Evolutionary conservation across 1,140 invertebrate species (phyloP).

Genomic region (Drosophila nigrodunni): DNA sequence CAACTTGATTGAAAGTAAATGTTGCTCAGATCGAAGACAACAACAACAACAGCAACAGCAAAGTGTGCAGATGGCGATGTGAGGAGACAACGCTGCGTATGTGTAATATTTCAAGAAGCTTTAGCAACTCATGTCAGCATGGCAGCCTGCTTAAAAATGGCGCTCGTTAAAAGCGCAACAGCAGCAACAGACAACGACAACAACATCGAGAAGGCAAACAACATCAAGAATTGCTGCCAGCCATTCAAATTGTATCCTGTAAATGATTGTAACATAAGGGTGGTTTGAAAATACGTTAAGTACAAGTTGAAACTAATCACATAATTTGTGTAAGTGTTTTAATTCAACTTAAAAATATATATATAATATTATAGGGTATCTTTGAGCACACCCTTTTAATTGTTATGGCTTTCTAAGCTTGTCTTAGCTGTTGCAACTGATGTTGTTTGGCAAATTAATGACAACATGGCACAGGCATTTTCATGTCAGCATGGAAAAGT

Average conservation of each 20-base stretch:
- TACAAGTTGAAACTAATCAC: too few species aligned
- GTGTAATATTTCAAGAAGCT: conserved; percentile 58
- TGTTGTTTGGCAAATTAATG: conserved; percentile 69
- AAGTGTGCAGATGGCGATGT: conserved; percentile 17
- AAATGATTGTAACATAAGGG: not conserved
- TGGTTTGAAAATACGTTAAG: not conserved
- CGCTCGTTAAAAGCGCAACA: conserved; percentile 64
- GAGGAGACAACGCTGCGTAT: conserved; percentile 45
- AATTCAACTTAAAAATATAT: too few species aligned
- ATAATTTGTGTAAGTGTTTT: too few species aligned
- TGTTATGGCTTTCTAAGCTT: conserved; percentile 7
- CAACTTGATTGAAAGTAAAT: conserved; percentile 63
- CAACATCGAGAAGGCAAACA: conserved; percentile 24
- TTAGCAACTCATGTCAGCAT: conserved; percentile 46
- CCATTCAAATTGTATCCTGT: conserved; percentile 41
- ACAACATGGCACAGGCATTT: conserved; percentile 57
- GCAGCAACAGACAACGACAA: conserved; percentile 47
- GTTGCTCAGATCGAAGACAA: conserved; percentile 42
- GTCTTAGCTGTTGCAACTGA: conserved; percentile 16
- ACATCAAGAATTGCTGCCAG: conserved; percentile 49
- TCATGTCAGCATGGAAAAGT: conserved; percentile 58
- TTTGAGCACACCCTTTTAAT: not conserved
- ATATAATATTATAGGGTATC: conserved; percentile 29
- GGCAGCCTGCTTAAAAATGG: conserved; percentile 46
- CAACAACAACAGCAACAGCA: not conserved